phyloP scores from a whole-genome alignment of 1,140 invertebrate species.

The Drosophila sechellia region DNA sequence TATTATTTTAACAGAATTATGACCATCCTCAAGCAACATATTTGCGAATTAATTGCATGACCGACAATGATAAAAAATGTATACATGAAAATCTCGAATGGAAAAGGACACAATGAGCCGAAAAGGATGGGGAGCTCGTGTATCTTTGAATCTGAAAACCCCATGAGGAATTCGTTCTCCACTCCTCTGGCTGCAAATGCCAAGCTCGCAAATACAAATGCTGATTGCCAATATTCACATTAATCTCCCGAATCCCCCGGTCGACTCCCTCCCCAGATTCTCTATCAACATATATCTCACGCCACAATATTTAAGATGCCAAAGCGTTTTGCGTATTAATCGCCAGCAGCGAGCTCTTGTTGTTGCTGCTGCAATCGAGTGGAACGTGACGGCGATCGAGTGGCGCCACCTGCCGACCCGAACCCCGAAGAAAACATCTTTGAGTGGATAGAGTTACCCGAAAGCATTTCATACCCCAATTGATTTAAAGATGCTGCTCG shows the following conservation, averaged over 20 bases:
- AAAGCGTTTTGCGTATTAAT: conserved; percentile 81
- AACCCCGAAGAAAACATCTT: conserved; percentile 22
- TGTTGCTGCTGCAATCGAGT: conserved; percentile 24
- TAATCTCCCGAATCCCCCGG: conserved; percentile 51
- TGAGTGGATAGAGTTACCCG: conserved; percentile 19
- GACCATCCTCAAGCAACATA: background rate
- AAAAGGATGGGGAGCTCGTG: conserved; percentile 12
- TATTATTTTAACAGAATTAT: background rate
- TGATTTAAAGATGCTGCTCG: conserved; percentile 12
- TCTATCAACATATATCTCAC: conserved; percentile 58
- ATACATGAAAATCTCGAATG: conserved; percentile 5
- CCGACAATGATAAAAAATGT: background rate
- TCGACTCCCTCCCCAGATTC: conserved; percentile 19
- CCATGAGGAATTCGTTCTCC: conserved; percentile 33
- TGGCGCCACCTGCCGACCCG: conserved; percentile 66
- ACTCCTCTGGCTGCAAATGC: conserved; percentile 60
- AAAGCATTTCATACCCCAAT: conserved; percentile 13
- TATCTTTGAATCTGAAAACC: conserved; percentile 20
- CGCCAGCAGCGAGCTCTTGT: conserved; percentile 34
- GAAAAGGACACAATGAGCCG: conserved; percentile 18
- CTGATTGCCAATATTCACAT: conserved; percentile 79
- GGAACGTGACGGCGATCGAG: conserved; percentile 72
- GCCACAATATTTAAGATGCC: conserved; percentile 81
- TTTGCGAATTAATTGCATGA: background rate
- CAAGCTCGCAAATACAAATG: conserved; percentile 75